A percentile compares a stretch with the other conserved stretches of the same genome.
Evolutionary conservation across 2,797 vertebrate genomes (phyloP).

Genomic region (Sphenodon punctatus): DNA sequence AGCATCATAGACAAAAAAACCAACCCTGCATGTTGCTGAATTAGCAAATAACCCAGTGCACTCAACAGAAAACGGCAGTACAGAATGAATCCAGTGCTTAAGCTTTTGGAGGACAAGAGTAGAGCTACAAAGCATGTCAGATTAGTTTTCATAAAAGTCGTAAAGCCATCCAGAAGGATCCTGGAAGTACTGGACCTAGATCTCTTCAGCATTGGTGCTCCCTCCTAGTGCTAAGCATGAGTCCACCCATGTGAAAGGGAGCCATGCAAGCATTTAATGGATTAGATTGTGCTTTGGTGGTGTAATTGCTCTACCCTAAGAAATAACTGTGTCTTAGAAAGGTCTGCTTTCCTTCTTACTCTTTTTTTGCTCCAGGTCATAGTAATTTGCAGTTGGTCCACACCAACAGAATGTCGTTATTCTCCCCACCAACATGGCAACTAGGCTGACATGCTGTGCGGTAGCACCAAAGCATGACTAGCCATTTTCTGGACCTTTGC

Average conservation of each 20-base stretch:
- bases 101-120: not conserved
- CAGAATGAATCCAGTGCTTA: not conserved
- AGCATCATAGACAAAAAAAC: not conserved
- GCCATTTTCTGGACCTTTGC: not conserved
- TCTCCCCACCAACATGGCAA: conserved; percentile 25
- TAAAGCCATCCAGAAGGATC: too few species aligned
- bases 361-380: not conserved
- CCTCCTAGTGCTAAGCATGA: too few species aligned
- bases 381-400: conserved; percentile 2
- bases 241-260: too few species aligned
- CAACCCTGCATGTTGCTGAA: not conserved
- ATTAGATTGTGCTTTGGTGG: too few species aligned
- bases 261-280: too few species aligned
- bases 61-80: not conserved
- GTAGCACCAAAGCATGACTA: not conserved
- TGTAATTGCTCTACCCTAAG: too few species aligned
- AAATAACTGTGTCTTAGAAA: conserved; percentile 12
- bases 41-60: conserved; percentile 2
- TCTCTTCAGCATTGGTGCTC: too few species aligned
- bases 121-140: too few species aligned
- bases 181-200: too few species aligned
- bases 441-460: not conserved
- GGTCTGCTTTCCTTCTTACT: conserved; percentile 26
- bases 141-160: too few species aligned
- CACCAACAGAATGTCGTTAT: conserved; percentile 27